These are phyloP conservation scores for Lycocorax pyrrhopterus DNA, from an alignment of 2,113 vertebrate genomes.

Conservation along the genomic window DNA sequence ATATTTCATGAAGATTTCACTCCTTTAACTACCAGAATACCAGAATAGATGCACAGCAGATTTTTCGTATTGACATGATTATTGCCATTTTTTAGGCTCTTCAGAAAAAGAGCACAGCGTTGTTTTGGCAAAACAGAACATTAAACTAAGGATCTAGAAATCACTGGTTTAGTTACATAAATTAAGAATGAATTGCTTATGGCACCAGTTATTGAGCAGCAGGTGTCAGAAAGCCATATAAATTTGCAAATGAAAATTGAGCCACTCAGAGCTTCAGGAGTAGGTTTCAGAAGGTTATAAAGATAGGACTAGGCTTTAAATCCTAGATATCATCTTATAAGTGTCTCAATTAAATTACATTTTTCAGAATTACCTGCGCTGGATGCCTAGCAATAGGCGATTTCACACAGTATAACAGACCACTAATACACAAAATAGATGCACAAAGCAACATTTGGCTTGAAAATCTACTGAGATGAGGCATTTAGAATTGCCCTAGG, in stretches of 20 bases:
- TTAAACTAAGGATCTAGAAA: neutral
- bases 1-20: neutral
- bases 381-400: neutral
- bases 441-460: slow-evolving; percentile 21
- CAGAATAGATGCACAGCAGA: neutral
- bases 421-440: slow-evolving; percentile 43
- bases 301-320: slow-evolving; percentile 21
- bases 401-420: slow-evolving; percentile 21
- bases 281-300: slow-evolving; percentile 20
- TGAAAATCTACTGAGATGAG: slow-evolving; percentile 5
- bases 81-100: neutral
- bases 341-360: slow-evolving; percentile 48
- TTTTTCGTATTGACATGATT: neutral
- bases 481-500: slow-evolving; percentile 8
- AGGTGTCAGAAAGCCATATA: slow-evolving; percentile 22
- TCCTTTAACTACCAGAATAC: neutral
- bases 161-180: neutral
- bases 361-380: slow-evolving; percentile 17
- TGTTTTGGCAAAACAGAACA: neutral
- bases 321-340: slow-evolving; percentile 41
- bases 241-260: slow-evolving; percentile 36
- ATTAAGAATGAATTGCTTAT: neutral
- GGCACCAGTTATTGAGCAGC: neutral
- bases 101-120: neutral
- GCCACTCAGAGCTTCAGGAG: neutral